A percentile compares a stretch with the other conserved stretches of the same genome.
Evolutionary conservation across 2,113 vertebrate genomes (phyloP).

Genomic region (Arizona elegans): DNA sequence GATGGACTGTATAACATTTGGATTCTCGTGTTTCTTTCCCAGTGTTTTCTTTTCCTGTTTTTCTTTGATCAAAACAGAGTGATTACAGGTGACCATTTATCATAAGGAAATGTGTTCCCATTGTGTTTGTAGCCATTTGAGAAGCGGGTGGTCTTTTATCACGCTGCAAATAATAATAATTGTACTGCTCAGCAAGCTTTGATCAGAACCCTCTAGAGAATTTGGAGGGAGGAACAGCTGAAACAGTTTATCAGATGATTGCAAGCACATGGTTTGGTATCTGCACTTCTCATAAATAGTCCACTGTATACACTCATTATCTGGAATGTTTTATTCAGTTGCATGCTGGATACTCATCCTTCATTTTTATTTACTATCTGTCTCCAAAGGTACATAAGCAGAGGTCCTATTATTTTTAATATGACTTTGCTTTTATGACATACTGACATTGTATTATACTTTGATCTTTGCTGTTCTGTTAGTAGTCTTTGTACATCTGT

Average conservation of each 20-base stretch:
- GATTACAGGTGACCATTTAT: background rate
- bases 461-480: conserved; percentile 61
- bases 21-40: conserved; percentile 29
- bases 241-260: background rate
- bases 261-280: background rate
- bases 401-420: conserved; percentile 57
- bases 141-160: background rate
- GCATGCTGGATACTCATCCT: conserved; percentile 79
- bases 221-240: background rate
- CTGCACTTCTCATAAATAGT: background rate
- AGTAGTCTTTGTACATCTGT: conserved; percentile 63
- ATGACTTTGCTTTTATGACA: conserved; percentile 49
- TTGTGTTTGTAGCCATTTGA: background rate
- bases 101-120: background rate
- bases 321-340: conserved; percentile 70
- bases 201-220: background rate
- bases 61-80: conserved; percentile 33
- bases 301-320: background rate
- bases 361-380: conserved; percentile 64
- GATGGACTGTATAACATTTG: conserved; percentile 26
- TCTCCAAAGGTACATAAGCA: conserved; percentile 49
- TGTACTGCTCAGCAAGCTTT: background rate
- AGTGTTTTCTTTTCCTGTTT: conserved; percentile 38
- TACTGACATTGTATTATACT: conserved; percentile 62
- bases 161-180: background rate